A percentile compares a stretch with the other conserved stretches of the same genome.
Evolutionary conservation across 2,797 vertebrate species (phyloP).

Genomic region (Siniperca obscura): DNA sequence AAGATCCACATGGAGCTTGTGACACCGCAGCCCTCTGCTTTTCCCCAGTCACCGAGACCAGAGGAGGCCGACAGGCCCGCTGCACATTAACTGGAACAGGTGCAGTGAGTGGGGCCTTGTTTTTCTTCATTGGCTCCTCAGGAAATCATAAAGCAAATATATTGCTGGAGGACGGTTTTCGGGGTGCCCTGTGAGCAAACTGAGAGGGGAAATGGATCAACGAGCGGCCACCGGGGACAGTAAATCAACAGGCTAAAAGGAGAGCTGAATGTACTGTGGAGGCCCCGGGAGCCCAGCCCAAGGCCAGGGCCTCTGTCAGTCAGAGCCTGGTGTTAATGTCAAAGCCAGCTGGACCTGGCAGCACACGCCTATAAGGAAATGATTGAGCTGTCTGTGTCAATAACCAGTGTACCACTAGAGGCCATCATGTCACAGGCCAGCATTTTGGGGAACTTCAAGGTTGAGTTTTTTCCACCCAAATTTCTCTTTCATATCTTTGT

Average conservation of each 20-base stretch:
- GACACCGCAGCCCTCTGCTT: slow-evolving; percentile 72
- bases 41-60: slow-evolving; percentile 76
- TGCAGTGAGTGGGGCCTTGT: slow-evolving; percentile 80
- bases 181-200: slow-evolving; percentile 89
- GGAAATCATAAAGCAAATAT: slow-evolving; percentile 94
- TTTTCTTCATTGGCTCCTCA: slow-evolving; percentile 87
- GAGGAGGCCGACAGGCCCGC: slow-evolving; percentile 72
- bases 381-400: slow-evolving; percentile 89
- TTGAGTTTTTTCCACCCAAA: slow-evolving; percentile 48
- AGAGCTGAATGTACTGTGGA: slow-evolving; percentile 88
- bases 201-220: slow-evolving; percentile 90
- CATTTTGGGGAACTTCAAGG: slow-evolving; percentile 64
- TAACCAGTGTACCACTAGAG: slow-evolving; percentile 88
- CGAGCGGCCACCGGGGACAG: slow-evolving; percentile 83
- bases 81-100: slow-evolving; percentile 88
- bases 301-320: slow-evolving; percentile 90
- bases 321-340: slow-evolving; percentile 85
- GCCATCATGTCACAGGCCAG: slow-evolving; percentile 86
- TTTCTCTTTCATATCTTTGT: slow-evolving; percentile 50
- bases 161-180: slow-evolving; percentile 88
- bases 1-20: slow-evolving; percentile 84
- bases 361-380: slow-evolving; percentile 83
- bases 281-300: slow-evolving; percentile 84
- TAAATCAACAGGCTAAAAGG: slow-evolving; percentile 91
- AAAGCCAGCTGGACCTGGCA: slow-evolving; percentile 88